Percentiles rank a stretch among this genome's conserved stretches.
Evolutionary conservation across 2,113 vertebrate genomes (phyloP).

Genomic region (Falco punctatus): DNA sequence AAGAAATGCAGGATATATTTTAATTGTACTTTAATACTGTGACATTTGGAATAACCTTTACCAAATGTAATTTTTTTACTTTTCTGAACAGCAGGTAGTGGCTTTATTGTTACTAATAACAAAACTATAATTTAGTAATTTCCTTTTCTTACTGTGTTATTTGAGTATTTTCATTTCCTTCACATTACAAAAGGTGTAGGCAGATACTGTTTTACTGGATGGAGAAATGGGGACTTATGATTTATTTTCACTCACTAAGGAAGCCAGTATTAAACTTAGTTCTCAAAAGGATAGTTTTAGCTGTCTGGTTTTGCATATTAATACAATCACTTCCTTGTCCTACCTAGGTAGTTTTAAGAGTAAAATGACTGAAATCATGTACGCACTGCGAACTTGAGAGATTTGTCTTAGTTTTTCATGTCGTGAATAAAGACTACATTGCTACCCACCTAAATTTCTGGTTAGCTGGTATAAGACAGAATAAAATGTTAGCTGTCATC

Average conservation of each 20-base stretch:
- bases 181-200: neutral
- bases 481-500: neutral
- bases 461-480: neutral
- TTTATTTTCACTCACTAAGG: neutral
- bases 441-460: neutral
- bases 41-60: slow-evolving; percentile 39
- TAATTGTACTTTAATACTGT: slow-evolving; percentile 10
- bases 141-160: neutral
- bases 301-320: neutral
- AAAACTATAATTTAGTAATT: slow-evolving; percentile 5
- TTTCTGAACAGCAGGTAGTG: neutral
- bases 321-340: neutral
- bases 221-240: neutral
- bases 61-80: slow-evolving; percentile 25
- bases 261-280: neutral
- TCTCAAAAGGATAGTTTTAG: neutral
- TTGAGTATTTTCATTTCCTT: neutral
- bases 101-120: slow-evolving; percentile 12
- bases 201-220: neutral
- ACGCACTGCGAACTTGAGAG: neutral
- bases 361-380: neutral
- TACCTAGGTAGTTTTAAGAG: neutral
- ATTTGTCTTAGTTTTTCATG: neutral
- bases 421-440: neutral
- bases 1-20: neutral